Conservation (phyloP, 2,888 invertebrate species). For the Himalopsyche tibetana region DNA sequence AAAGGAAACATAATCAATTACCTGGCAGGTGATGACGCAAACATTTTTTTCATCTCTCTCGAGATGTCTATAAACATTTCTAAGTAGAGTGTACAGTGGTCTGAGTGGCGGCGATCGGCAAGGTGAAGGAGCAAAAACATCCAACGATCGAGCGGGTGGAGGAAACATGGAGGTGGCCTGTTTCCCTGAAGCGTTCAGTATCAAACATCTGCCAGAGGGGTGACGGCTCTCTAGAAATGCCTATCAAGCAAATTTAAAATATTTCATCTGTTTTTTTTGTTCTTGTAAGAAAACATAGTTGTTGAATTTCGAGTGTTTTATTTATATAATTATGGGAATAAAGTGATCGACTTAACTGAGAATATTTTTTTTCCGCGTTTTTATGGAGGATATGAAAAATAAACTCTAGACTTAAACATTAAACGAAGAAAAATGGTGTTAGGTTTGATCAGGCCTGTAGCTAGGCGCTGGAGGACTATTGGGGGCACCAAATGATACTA, state of each 20-base stretch:
- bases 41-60: constrained; percentile 89
- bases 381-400: no score
- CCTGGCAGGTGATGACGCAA: constrained; percentile 89
- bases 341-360: no score
- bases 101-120: constrained; percentile 87
- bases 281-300: no score
- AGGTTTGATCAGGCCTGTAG: no score
- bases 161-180: constrained; percentile 73
- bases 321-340: no score
- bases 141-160: constrained; percentile 81
- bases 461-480: no score
- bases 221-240: constrained; percentile 87
- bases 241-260: constrained; percentile 67
- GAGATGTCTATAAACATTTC: constrained; percentile 92
- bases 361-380: no score
- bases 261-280: no score
- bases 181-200: constrained; percentile 88
- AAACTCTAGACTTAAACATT: no score
- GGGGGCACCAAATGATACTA: no score
- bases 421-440: no score
- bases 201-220: constrained; percentile 84
- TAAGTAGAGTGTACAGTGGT: constrained; percentile 88
- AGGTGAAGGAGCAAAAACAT: constrained; percentile 81
- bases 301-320: no score
- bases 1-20: constrained; percentile 68